A percentile compares a stretch with the other conserved stretches of the same genome.
These are phyloP conservation scores for Mastomys coucha DNA, from an alignment of 2,113 vertebrate species.

Conservation along the genomic window DNA sequence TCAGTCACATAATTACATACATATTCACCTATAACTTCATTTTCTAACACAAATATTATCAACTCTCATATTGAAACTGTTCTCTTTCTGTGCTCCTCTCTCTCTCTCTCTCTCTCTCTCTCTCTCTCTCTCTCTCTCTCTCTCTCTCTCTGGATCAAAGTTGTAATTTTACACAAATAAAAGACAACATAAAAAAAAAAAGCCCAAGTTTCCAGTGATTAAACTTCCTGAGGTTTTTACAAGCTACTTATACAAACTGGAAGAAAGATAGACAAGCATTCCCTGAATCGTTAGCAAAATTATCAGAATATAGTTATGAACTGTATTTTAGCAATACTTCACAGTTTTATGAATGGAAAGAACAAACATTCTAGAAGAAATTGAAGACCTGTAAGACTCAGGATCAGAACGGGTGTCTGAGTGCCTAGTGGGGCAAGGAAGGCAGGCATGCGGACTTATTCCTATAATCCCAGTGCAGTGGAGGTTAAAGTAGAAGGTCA, in stretches of 20 bases:
- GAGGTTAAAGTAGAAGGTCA: background rate
- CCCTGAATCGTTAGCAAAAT: conserved; percentile 33
- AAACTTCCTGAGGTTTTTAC: background rate
- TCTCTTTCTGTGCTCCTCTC: background rate
- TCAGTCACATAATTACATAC: conserved; percentile 30
- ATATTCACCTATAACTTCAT: conserved; percentile 44
- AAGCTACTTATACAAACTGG: background rate
- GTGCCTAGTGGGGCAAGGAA: background rate
- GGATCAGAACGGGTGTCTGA: background rate
- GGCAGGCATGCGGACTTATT: too few relatives aligned
- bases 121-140: background rate
- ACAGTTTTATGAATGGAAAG: background rate
- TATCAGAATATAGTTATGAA: conserved; percentile 9
- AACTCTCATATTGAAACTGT: conserved; percentile 23
- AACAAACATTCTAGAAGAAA: background rate
- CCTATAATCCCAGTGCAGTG: background rate
- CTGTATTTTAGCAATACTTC: background rate
- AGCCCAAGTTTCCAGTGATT: background rate
- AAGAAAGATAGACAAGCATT: conserved; percentile 27
- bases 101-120: background rate
- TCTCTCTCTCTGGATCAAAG: background rate
- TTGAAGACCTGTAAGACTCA: conserved; percentile 18
- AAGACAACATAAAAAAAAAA: background rate
- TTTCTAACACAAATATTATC: conserved; percentile 53
- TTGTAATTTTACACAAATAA: conserved; percentile 4